Evolutionary conservation across 1,140 invertebrate genomes (phyloP), one percentile per base, ranked within the genome.

Genomic region (Mercenaria mercenaria): DNA sequence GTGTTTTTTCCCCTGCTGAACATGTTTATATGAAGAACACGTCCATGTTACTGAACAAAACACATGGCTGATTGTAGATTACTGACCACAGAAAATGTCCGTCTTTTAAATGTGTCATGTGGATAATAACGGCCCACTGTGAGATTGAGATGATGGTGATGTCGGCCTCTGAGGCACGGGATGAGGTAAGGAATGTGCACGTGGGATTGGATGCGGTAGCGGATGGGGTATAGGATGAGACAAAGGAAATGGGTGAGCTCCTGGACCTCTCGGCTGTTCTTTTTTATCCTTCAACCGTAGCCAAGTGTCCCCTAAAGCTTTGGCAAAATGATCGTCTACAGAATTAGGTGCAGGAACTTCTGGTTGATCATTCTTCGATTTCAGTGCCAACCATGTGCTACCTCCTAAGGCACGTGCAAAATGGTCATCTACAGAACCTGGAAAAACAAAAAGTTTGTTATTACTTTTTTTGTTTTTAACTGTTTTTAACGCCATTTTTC

Each of bases 251-350:
- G 86, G 82, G 23, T 86, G 84, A 67, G 87, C 74, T 43, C 67
- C 80, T 41, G 87, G 81, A 39, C 80, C 69, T 50, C 61, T 77
- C 23, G 84, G 91, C n/a, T 86, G 83, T 72, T 95, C 93, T 59
- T 92, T 93, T 61, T 95, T 95, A 10, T 95, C 95, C 88, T 96
- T 96, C 37, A 99, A 97, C 96, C 98, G 98, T 86, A 97, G 97
- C 98, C 98, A 99, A 0, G 98, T 99, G 89, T 99, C 98, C 0
- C 98, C 98, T 8, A 99, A 96, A 1, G 99, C 98, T 96, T 99
- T 99, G 20, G 98, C 98, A 96, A 99, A 99, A 94, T 99, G 99
- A 95, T 99, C 99, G 96, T 99, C 99, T 26, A 99, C 98, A 93
- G 97, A 92, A 6, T 92, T 93, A 18, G 94, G 59, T 15, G 92